phyloP scores from a whole-genome alignment of 2,797 vertebrate genomes.

The Pangasius djambal region DNA sequence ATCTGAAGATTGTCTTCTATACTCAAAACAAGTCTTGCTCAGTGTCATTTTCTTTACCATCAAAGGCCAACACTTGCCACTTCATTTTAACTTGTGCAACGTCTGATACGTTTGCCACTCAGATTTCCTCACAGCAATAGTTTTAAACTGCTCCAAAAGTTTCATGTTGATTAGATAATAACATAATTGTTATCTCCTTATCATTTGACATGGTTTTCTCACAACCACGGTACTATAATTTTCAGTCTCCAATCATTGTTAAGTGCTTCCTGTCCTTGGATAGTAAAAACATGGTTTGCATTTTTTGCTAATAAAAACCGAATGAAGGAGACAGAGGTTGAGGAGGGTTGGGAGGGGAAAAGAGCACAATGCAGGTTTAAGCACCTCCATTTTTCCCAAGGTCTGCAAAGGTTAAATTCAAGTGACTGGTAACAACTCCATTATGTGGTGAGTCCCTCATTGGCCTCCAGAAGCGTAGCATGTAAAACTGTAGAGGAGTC shows the following conservation, averaged over 20 bases:
- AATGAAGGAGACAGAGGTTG: slow-evolving; percentile 30
- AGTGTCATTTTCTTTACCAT: background rate
- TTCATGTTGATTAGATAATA: background rate
- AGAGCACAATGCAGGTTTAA: slow-evolving; percentile 64
- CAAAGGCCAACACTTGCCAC: background rate
- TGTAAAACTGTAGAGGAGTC: slow-evolving; percentile 84
- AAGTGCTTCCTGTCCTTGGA: slow-evolving; percentile 35
- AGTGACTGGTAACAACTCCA: slow-evolving; percentile 81
- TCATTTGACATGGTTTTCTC: background rate
- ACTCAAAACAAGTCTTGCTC: background rate
- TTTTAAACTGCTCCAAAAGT: background rate
- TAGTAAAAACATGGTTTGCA: slow-evolving; percentile 30
- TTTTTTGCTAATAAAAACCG: slow-evolving; percentile 41
- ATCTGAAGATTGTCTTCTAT: background rate
- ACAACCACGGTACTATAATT: background rate
- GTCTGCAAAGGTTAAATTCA: slow-evolving; percentile 76
- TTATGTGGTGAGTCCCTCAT: slow-evolving; percentile 81
- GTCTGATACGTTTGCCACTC: background rate
- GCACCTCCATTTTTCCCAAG: slow-evolving; percentile 58
- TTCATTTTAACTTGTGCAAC: background rate
- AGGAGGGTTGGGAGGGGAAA: slow-evolving; percentile 32
- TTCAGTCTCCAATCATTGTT: slow-evolving; percentile 4
- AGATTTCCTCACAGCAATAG: background rate
- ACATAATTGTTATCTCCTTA: background rate
- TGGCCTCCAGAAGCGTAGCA: slow-evolving; percentile 84